Conservation (phyloP, 2,797 vertebrate genomes). For the Tauraco hartlaubi region DNA sequence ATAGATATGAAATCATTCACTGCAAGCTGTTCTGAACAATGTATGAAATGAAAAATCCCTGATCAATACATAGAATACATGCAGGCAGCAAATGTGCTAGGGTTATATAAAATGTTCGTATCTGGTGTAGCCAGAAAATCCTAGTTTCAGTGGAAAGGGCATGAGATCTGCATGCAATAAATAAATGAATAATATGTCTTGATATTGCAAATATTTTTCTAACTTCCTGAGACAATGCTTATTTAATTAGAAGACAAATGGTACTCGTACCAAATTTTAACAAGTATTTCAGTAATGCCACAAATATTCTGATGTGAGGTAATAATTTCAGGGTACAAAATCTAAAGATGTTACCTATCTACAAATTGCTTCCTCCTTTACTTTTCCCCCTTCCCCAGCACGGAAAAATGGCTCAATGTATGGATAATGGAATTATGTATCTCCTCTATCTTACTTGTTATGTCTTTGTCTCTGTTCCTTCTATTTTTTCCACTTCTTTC, state of each 20-base stretch:
- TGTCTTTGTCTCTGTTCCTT: neutral
- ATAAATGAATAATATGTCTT: neutral
- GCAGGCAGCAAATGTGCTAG: neutral
- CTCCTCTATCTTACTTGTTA: neutral
- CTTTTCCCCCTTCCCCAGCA: neutral
- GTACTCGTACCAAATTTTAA: neutral
- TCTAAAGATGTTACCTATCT: neutral
- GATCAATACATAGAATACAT: neutral
- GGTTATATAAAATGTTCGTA: neutral
- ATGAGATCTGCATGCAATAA: neutral
- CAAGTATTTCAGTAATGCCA: neutral
- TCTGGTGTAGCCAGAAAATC: neutral
- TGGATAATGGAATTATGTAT: neutral
- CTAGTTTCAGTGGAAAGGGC: neutral
- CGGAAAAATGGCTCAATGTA: neutral
- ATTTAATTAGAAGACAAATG: neutral
- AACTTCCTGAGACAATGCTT: neutral
- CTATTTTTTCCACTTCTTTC: neutral
- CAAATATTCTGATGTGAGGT: neutral
- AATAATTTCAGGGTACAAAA: neutral
- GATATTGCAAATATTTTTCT: neutral
- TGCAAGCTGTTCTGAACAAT: neutral
- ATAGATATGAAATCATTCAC: neutral
- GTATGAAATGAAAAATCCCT: neutral
- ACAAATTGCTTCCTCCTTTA: neutral